Evolutionary conservation across 2,113 vertebrate genomes (phyloP).

Genomic region (Corythoichthys intestinalis): DNA sequence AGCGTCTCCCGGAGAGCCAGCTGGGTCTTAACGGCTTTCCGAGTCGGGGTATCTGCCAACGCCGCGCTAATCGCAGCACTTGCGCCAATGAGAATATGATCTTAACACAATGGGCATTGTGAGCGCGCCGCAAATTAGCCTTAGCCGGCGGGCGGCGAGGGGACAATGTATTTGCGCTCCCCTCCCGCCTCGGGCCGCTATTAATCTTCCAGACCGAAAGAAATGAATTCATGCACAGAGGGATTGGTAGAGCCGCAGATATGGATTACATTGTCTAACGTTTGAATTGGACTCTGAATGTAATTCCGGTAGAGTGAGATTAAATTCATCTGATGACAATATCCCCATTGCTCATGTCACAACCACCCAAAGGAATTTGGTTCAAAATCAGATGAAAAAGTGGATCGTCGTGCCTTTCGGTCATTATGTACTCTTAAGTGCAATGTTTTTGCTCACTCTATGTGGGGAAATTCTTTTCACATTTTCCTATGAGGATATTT

Average conservation of each 20-base stretch:
- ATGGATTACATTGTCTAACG: slow-evolving; percentile 59
- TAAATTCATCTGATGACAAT: slow-evolving; percentile 42
- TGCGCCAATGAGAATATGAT: slow-evolving; percentile 28
- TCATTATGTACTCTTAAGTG: not conserved
- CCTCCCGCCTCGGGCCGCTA: slow-evolving; percentile 41
- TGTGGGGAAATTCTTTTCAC: no score
- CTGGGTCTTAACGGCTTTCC: slow-evolving; percentile 20
- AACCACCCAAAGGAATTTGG: not conserved
- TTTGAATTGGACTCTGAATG: slow-evolving; percentile 47
- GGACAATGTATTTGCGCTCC: slow-evolving; percentile 50
- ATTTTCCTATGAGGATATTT: no score
- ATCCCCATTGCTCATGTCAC: slow-evolving; percentile 31
- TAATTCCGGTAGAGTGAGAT: slow-evolving; percentile 51
- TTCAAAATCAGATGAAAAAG: not conserved
- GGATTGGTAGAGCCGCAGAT: slow-evolving; percentile 53
- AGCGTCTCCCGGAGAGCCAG: slow-evolving; percentile 3
- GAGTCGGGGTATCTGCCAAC: slow-evolving; percentile 21
- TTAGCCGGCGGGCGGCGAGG: slow-evolving; percentile 35
- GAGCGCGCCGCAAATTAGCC: slow-evolving; percentile 50
- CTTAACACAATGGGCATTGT: slow-evolving; percentile 53
- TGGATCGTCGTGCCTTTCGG: not conserved
- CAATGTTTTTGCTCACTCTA: not conserved
- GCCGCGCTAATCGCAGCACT: slow-evolving; percentile 32
- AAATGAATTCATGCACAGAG: slow-evolving; percentile 54
- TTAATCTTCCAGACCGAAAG: slow-evolving; percentile 59